These are phyloP conservation scores for Mus minutoides DNA, from an alignment of 2,797 vertebrate species.

Conservation along the genomic window DNA sequence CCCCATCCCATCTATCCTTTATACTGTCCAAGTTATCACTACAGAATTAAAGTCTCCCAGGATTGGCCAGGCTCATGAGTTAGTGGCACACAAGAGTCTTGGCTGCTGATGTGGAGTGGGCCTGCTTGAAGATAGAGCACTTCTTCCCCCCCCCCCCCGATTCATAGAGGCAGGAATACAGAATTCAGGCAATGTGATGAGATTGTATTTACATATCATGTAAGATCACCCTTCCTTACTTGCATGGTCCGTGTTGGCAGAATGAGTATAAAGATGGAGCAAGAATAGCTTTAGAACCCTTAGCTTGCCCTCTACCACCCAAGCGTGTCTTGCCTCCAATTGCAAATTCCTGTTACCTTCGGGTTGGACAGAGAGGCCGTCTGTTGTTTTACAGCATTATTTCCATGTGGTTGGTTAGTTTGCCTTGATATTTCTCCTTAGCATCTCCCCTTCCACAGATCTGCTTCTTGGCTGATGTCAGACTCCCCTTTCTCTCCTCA, in stretches of 20 bases:
- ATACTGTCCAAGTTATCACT: not conserved
- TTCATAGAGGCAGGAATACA: not conserved
- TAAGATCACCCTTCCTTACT: not conserved
- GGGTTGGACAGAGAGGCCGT: not conserved
- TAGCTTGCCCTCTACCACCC: not conserved
- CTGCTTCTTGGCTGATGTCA: conserved; percentile 64
- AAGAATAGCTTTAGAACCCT: not conserved
- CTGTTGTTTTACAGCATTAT: not conserved
- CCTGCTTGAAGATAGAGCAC: not conserved
- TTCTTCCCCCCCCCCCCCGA: too few relatives aligned
- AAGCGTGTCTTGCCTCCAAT: not conserved
- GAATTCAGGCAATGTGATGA: not conserved
- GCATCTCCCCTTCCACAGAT: conserved; percentile 54
- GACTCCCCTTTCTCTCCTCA: conserved; percentile 74
- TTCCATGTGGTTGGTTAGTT: conserved; percentile 47
- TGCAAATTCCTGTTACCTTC: conserved; percentile 2
- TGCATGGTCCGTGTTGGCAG: not conserved
- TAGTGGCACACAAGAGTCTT: not conserved
- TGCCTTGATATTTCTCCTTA: conserved; percentile 41
- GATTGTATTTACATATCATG: not conserved
- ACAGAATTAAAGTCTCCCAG: not conserved
- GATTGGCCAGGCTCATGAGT: not conserved
- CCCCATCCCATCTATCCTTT: not conserved
- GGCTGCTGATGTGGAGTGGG: conserved; percentile 15
- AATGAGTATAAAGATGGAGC: not conserved